Base-by-base conservation (phyloP, 2,113 vertebrate species). In the Heloderma charlesbogerti region DNA sequence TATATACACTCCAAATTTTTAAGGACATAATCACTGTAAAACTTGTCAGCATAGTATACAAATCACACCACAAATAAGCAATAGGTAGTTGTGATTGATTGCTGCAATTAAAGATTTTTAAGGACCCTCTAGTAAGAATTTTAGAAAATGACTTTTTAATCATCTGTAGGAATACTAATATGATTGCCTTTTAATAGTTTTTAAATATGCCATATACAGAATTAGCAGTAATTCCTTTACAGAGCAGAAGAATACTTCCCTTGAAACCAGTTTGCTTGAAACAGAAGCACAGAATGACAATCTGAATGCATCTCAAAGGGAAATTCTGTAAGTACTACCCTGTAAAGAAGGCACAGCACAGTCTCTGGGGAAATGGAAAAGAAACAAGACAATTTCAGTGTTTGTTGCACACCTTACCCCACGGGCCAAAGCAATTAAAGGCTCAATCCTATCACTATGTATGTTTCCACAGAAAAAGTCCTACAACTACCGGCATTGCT, bases 111-210 rank as follows among this genome's bases (percentile, higher is more conserved):
- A 57, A 86, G 54, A 57, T 90, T 86, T 86, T 86, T 94, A 96
- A 93, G 91, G 97, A 96, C 97, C 97, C 97, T 99, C 98, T 98
- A 98, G 96, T 97, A 98, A 99, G 98, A 98, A 98, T 98, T 99
- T 99, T 98, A 98, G 98, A 98, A 99, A 99, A 99, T 98, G 96
- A 97, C 98, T 99, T 99, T 99, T 99, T 99, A 99, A 99, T 99
- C 98, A 98, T 99, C 97, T 96, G 93, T 97, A 98, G 96, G 98
- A 97, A 96, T 96, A 97, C 94, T 97, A 97, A 92, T 97, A 97
- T 98, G 97, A 97, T 96, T 97, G 95, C 98, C 97, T 98, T 95
- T 95, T 98, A 98, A 98, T 97, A 97, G 96, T 97, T 97, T 98
- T 98, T 97, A 98, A 98, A 96, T 97, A 96, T 83, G 89, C 96